Percentiles rank a stretch among this genome's conserved stretches.
These are phyloP conservation scores for Frankliniella intonsa DNA, from an alignment of 2,888 invertebrate genomes.

Conservation along the genomic window DNA sequence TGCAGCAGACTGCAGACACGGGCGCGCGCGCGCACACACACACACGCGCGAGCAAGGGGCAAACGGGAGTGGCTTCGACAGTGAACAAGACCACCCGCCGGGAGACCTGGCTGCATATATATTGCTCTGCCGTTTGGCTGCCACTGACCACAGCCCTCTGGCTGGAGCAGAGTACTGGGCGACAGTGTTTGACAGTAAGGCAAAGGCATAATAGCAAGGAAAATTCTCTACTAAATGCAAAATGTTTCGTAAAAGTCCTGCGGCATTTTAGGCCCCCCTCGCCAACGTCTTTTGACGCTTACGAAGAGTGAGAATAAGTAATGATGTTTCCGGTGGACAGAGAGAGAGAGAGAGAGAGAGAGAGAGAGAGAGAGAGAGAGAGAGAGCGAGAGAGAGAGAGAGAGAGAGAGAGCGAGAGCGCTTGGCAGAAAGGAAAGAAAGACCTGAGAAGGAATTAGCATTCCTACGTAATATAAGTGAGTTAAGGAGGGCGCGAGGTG, in stretches of 20 bases:
- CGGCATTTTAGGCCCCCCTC: background rate
- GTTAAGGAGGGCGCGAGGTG: background rate
- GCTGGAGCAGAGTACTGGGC: background rate
- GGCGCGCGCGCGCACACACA: too few relatives aligned
- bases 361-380: background rate
- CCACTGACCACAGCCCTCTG: background rate
- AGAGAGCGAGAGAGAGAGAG: background rate
- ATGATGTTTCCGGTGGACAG: background rate
- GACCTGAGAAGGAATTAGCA: background rate
- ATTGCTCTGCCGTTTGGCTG: too few relatives aligned
- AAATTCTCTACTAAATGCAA: too few relatives aligned
- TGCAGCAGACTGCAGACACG: too few relatives aligned
- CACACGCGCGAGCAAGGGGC: too few relatives aligned
- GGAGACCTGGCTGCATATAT: too few relatives aligned
- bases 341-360: background rate
- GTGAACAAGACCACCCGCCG: too few relatives aligned
- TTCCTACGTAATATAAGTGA: slow-evolving; percentile 8
- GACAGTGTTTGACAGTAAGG: too few relatives aligned
- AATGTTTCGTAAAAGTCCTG: background rate
- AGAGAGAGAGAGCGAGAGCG: background rate
- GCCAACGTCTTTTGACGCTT: background rate
- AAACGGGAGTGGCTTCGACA: too few relatives aligned
- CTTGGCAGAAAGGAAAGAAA: background rate
- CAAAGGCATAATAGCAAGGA: too few relatives aligned
- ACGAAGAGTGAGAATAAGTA: background rate